Base-by-base conservation (phyloP, 2,888 invertebrate genomes). In the Campaea margaritaria region DNA sequence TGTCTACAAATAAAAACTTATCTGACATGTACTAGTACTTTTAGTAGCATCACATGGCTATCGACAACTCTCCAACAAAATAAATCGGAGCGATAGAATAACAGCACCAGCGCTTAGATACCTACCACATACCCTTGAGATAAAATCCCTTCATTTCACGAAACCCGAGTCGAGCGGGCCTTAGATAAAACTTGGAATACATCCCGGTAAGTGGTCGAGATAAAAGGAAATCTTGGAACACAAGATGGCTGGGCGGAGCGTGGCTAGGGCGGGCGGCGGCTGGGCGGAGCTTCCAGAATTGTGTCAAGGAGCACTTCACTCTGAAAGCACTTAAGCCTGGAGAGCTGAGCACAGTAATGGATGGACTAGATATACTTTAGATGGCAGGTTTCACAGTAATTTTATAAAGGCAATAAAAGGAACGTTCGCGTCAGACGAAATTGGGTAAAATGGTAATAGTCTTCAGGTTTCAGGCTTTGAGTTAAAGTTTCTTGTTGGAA, bases 281-380 rank as follows among this genome's bases (percentile, higher is more conserved):
- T 69, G 79, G 89, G 87, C 82, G 87, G 81, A 70, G 73, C 75
- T 36, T 41, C 60, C 12, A 62, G 41, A 86, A 83, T 72, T 84
- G 76, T 85, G 88, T 86, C 88, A 84, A 86, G 85, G 47, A 76
- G 78, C 81, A 76, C 79, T 79, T 75, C 58, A 75, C 72, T 72
- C 72, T 65, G 73, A 75, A 75, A 71, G 77, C 79, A 73, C 79
- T 81, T 70, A 73, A 64, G 64, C 65, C 53, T 56, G 64, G 68
- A 69, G 70, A 71, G 70, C 66, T 68, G 62, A 64, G 58, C 62
- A 43, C 57, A 41, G 70, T 75, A 76, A 80, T 80, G 75, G 79
- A 79, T 67, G 67, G 65, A 64, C 66, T 62, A 63, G 64, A 65
- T 64, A 67, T 55, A 55, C 54, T 64, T 58, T 55, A 64, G 59